phyloP scores from a whole-genome alignment of 2,888 invertebrate species.

The Bhutanitis thaidina region DNA sequence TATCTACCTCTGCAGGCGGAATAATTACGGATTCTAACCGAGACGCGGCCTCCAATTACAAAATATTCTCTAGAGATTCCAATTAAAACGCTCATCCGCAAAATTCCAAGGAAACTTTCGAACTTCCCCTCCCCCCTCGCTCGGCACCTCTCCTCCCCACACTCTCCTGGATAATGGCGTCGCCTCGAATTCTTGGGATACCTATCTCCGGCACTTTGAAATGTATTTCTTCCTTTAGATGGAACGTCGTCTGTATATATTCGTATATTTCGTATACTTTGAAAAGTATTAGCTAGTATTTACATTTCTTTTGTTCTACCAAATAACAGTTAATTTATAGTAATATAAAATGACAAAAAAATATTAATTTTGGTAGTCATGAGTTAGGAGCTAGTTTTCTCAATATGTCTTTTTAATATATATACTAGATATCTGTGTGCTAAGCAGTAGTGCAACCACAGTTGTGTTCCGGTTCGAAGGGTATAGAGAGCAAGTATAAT shows the following conservation, averaged over 20 bases:
- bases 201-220: slow-evolving; percentile 49
- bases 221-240: slow-evolving; percentile 40
- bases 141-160: slow-evolving; percentile 9
- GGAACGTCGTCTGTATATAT: slow-evolving; percentile 1
- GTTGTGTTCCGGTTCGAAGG: no score
- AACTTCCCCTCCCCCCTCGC: slow-evolving; percentile 27
- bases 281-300: no score
- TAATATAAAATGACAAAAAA: no score
- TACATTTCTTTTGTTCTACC: no score
- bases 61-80: slow-evolving; percentile 70
- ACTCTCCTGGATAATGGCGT: slow-evolving; percentile 29
- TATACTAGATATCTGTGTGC: no score
- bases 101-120: slow-evolving; percentile 70
- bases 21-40: slow-evolving; percentile 26
- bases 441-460: no score
- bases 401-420: no score
- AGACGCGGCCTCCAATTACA: slow-evolving; percentile 60
- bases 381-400: no score
- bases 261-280: no score
- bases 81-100: slow-evolving; percentile 77
- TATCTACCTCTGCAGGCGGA: slow-evolving; percentile 9
- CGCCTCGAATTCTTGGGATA: slow-evolving; percentile 57
- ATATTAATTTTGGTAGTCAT: no score
- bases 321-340: no score
- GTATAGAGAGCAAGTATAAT: no score